Percentiles rank a stretch among this genome's conserved stretches.
These are phyloP conservation scores for Coronaproctus castanopsis DNA, from an alignment of 2,888 invertebrate species.

Conservation along the genomic window DNA sequence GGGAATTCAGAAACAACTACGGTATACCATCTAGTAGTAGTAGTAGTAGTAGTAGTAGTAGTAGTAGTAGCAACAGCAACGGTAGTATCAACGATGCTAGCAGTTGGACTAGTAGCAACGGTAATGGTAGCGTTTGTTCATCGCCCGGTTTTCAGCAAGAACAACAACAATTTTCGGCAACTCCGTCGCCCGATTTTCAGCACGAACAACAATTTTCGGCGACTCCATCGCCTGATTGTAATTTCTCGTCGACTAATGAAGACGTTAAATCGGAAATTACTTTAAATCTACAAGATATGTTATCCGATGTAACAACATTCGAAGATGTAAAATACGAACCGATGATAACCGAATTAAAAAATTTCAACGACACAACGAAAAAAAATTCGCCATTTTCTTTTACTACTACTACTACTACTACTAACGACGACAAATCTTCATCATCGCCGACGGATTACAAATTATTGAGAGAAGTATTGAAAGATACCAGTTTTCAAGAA, in stretches of 20 bases:
- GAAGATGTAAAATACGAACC: neutral
- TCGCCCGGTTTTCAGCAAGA: constrained; percentile 13
- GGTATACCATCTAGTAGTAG: neutral
- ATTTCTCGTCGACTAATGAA: neutral
- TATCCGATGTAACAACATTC: constrained; percentile 35
- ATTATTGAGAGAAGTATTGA: constrained; percentile 54
- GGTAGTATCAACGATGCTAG: neutral
- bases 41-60: neutral
- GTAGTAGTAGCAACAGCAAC: neutral
- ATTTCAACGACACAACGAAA: constrained; percentile 18
- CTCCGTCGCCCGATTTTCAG: constrained; percentile 14
- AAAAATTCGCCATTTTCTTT: too few relatives aligned
- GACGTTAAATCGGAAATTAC: constrained; percentile 35
- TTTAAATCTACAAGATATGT: constrained; percentile 38
- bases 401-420: too few relatives aligned
- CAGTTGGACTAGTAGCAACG: constrained; percentile 2
- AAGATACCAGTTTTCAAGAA: constrained; percentile 68
- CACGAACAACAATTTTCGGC: constrained; percentile 13
- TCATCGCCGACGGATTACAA: constrained; percentile 35
- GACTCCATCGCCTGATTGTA: constrained; percentile 14
- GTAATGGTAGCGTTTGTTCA: constrained; percentile 12
- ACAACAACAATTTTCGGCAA: too few relatives aligned
- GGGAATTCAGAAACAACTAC: constrained; percentile 11
- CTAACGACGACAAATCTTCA: neutral
- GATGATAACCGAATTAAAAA: constrained; percentile 23